These are phyloP conservation scores for Macrotis lagotis DNA, from an alignment of 2,113 vertebrate species.

Conservation along the genomic window DNA sequence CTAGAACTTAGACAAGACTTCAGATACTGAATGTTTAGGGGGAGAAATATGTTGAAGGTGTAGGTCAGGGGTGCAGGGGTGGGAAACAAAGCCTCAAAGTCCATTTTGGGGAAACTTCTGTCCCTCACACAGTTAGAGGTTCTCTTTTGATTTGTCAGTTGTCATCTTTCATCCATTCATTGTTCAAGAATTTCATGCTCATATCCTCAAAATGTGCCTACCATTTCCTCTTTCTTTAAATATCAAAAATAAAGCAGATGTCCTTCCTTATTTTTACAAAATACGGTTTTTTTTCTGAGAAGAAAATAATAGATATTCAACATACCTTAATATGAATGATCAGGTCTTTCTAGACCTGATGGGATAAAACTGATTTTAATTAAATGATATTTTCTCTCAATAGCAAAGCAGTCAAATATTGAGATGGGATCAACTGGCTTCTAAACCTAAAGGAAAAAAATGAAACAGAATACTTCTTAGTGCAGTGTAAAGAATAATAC, in stretches of 20 bases:
- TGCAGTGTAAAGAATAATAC: background rate
- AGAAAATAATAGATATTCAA: background rate
- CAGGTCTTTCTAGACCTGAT: background rate
- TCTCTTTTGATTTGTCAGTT: background rate
- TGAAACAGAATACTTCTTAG: background rate
- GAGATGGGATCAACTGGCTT: background rate
- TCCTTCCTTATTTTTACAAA: background rate
- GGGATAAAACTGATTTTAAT: background rate
- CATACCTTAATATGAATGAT: background rate
- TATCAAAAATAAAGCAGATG: background rate
- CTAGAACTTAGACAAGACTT: background rate
- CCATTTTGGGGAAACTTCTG: background rate
- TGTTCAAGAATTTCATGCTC: background rate
- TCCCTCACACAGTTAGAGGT: rapidly evolving
- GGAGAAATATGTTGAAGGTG: too few relatives aligned
- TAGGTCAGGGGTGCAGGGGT: too few relatives aligned
- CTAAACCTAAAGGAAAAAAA: background rate
- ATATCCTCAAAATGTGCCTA: background rate
- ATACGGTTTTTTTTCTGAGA: background rate
- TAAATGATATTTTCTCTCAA: background rate
- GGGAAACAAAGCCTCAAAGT: too few relatives aligned
- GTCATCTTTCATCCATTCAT: background rate
- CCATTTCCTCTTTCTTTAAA: background rate
- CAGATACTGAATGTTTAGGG: background rate
- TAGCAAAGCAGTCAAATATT: background rate